These are phyloP conservation scores for Halcyon senegalensis DNA, from an alignment of 2,113 vertebrate species.

Conservation along the genomic window DNA sequence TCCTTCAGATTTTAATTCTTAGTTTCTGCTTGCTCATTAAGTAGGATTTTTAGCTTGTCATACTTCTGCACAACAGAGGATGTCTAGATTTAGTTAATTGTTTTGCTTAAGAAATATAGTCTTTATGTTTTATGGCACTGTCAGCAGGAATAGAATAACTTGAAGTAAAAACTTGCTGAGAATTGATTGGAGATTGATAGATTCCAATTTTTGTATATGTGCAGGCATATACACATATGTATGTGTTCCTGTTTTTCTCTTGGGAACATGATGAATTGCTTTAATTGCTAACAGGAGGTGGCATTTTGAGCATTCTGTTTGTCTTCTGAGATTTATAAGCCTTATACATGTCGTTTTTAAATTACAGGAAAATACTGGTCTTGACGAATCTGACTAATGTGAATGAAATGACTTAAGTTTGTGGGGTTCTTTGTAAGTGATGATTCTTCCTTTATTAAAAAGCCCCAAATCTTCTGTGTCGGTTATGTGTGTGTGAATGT, in stretches of 20 bases:
- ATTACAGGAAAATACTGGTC: background rate
- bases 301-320: background rate
- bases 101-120: background rate
- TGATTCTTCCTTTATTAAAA: background rate
- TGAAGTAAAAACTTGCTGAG: background rate
- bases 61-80: background rate
- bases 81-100: background rate
- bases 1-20: background rate
- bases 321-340: background rate
- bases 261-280: background rate
- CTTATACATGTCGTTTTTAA: background rate
- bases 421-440: background rate
- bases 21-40: background rate
- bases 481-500: fast-evolving
- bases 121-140: background rate
- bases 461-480: background rate
- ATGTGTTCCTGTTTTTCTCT: background rate
- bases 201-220: background rate
- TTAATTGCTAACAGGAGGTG: background rate
- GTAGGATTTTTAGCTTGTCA: background rate
- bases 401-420: background rate
- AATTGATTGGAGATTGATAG: background rate
- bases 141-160: background rate
- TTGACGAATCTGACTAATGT: background rate
- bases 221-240: background rate